Conservation (phyloP, 1,140 invertebrate species). For the Drepana arcuata region DNA sequence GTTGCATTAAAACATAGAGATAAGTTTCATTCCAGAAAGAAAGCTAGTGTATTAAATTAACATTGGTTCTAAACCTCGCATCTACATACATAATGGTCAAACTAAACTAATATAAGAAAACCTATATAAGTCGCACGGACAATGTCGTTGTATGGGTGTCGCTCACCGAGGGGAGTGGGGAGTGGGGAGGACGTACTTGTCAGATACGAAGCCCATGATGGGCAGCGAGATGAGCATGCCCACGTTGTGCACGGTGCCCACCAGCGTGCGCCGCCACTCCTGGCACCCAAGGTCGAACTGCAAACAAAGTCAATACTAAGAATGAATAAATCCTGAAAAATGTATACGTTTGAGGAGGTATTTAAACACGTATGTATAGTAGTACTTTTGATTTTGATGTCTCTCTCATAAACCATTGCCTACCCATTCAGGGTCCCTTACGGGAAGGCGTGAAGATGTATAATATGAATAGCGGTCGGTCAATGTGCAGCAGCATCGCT, state of each 20-base stretch:
- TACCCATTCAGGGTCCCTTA: not conserved
- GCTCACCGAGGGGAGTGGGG: too few relatives aligned
- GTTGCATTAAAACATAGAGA: too few relatives aligned
- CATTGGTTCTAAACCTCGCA: too few relatives aligned
- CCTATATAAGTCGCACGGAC: too few relatives aligned
- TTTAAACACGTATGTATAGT: not conserved
- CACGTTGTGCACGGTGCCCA: conserved; percentile 80
- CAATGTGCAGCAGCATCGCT: too few relatives aligned
- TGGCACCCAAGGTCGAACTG: conserved; percentile 64
- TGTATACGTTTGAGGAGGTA: not conserved
- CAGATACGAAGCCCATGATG: conserved; percentile 78
- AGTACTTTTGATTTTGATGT: not conserved
- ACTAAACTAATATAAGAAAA: too few relatives aligned
- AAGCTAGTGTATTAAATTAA: too few relatives aligned
- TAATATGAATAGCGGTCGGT: not conserved
- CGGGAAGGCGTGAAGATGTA: not conserved
- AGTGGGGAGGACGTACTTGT: conserved; percentile 45
- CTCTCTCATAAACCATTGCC: not conserved
- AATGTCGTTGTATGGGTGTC: too few relatives aligned
- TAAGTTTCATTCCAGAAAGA: too few relatives aligned
- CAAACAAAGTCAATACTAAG: conserved; percentile 8
- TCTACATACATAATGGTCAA: too few relatives aligned
- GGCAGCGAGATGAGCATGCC: conserved; percentile 81
- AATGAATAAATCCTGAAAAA: not conserved
- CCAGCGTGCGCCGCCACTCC: conserved; percentile 79